Evolutionary conservation across 1,140 invertebrate species (phyloP).

Genomic region (Cepaea nemoralis): DNA sequence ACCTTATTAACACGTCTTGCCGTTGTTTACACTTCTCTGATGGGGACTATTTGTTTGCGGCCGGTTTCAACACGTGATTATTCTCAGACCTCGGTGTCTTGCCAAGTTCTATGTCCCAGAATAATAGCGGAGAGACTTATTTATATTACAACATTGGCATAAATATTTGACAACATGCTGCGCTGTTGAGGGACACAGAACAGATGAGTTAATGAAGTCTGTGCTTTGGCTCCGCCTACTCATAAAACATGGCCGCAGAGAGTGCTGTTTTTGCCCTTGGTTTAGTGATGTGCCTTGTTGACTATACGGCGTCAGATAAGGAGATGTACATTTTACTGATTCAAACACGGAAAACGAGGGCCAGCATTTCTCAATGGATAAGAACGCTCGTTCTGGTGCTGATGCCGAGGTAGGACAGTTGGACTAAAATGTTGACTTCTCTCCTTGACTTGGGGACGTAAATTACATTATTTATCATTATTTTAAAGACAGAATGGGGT

Average conservation of each 20-base stretch:
- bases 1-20: neutral
- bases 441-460: too few relatives aligned
- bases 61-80: neutral
- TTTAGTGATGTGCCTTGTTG: too few relatives aligned
- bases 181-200: neutral
- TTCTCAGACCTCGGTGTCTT: neutral
- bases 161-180: neutral
- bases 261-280: neutral
- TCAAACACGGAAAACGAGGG: too few relatives aligned
- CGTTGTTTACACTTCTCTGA: neutral
- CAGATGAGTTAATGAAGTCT: neutral
- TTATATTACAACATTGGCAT: neutral
- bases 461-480: too few relatives aligned
- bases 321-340: too few relatives aligned
- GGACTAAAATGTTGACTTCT: too few relatives aligned
- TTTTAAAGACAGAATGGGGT: too few relatives aligned
- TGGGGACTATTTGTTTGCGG: neutral
- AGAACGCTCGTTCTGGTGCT: too few relatives aligned
- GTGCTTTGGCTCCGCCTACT: neutral
- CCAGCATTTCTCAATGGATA: too few relatives aligned
- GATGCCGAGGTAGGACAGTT: too few relatives aligned
- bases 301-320: too few relatives aligned
- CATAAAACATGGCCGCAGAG: neutral
- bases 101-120: neutral
- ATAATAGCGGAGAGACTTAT: neutral